Evolutionary conservation across 2,888 invertebrate species (phyloP).

Genomic region (Catocala fraxini): DNA sequence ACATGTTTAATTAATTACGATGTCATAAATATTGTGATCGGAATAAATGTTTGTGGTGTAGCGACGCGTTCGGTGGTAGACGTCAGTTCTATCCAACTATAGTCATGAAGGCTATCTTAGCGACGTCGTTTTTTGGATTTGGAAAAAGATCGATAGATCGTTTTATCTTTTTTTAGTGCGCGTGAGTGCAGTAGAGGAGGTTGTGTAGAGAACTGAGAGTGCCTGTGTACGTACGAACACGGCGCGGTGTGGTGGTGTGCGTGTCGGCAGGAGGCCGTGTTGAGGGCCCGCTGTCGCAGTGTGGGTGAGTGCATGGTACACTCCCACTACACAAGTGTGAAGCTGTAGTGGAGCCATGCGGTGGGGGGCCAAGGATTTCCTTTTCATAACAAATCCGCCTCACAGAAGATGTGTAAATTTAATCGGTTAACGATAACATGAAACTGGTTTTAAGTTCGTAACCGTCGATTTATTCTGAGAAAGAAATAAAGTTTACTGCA

Average conservation of each 20-base stretch:
- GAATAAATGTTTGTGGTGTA: slow-evolving; percentile 67
- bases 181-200: slow-evolving; percentile 87
- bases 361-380: slow-evolving; percentile 25
- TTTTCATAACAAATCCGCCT: slow-evolving; percentile 11
- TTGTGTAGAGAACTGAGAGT: slow-evolving; percentile 85
- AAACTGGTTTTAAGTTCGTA: neutral
- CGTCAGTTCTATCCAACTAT: slow-evolving; percentile 80
- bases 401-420: neutral
- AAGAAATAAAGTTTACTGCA: neutral
- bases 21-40: slow-evolving; percentile 81
- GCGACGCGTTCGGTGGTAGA: slow-evolving; percentile 79
- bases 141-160: slow-evolving; percentile 86
- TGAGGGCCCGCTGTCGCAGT: slow-evolving; percentile 68
- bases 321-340: slow-evolving; percentile 78
- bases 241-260: slow-evolving; percentile 69
- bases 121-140: slow-evolving; percentile 77
- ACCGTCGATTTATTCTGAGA: neutral
- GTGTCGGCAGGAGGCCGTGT: slow-evolving; percentile 73
- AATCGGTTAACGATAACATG: neutral
- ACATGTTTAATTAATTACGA: slow-evolving; percentile 84
- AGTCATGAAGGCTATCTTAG: slow-evolving; percentile 71
- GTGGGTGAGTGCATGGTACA: slow-evolving; percentile 81
- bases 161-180: slow-evolving; percentile 86
- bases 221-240: slow-evolving; percentile 82
- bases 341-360: slow-evolving; percentile 66